Base-by-base conservation (phyloP, 2,888 invertebrate species). In the Mantis religiosa region DNA sequence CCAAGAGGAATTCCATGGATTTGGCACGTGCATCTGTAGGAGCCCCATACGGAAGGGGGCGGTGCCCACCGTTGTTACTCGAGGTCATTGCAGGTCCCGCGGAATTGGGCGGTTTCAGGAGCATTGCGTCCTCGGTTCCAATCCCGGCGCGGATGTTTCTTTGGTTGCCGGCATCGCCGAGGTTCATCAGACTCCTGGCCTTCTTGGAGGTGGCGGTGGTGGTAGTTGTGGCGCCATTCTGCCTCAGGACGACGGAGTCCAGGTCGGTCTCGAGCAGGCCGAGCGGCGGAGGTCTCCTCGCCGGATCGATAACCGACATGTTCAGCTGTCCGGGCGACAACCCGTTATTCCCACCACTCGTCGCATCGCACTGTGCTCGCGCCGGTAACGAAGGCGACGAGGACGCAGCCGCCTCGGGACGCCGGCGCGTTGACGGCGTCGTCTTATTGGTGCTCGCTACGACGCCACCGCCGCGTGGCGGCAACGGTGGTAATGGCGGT, bases 1-100 rank as follows among this genome's bases (percentile, higher is more conserved):
- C 98, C 93, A 98, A 95, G 93, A 98, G 96, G 95, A 98, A 98
- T 95, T 98, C 98, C 98, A 98, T 98, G 94, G 97, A 98, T 94
- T 98, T 97, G 94, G 94, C 92, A 92, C 94, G 91, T 92, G 93
- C 91, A 92, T 93, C 93, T 91, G 93, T 93, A 91, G 92, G 92
- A 90, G 92, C 93, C 90, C 92, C 92, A 90, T 92, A 92, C 90
- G 92, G 92, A 91, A 88, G n/a, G 82, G 85, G 82, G 85, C 82
- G 83, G 91, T 91, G 89, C 90, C 91, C 91, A 90, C 88, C 91
- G 91, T 91, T 89, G 90, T 91, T 91, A 90, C 88, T 91, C 94
- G 83, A 25, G 88, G 30, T 84, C 28, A 54, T 71, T 20, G 71
- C 28, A 28, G 83, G 85, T 81, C 27, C 81, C 71, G 27, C 28